Evolutionary conservation across 2,113 vertebrate species (phyloP).

Genomic region (sheep (Ovis aries)): DNA sequence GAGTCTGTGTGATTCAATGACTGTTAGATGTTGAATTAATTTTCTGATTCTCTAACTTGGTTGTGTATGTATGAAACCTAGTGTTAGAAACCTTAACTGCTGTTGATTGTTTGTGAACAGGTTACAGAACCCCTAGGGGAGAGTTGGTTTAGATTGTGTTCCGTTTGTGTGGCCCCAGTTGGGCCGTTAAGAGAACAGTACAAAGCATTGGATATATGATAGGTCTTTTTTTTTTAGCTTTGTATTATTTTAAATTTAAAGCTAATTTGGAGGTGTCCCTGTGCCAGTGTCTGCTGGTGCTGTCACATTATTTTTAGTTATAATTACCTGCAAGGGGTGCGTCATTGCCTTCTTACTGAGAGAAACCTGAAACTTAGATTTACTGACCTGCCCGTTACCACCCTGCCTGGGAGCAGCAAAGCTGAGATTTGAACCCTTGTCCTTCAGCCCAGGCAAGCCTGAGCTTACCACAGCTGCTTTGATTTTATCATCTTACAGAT

Average conservation of each 20-base stretch:
- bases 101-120: background rate
- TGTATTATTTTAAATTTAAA: constrained; percentile 12
- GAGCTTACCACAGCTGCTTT: background rate
- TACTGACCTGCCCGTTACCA: background rate
- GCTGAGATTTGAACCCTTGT: constrained; percentile 31
- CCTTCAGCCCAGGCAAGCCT: background rate
- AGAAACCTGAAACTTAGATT: constrained; percentile 4
- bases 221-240: background rate
- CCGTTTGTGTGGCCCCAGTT: background rate
- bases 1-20: background rate
- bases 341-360: background rate
- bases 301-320: constrained; percentile 20
- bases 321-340: background rate
- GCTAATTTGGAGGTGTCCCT: background rate
- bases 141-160: background rate
- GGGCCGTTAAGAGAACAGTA: background rate
- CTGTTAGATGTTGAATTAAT: background rate
- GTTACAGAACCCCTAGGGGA: background rate
- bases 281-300: background rate
- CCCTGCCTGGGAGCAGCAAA: background rate
- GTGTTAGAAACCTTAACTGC: background rate
- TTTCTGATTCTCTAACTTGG: background rate
- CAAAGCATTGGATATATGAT: background rate
- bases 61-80: background rate
- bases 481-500: background rate